phyloP scores from a whole-genome alignment of 2,113 vertebrate species.

The Arizona elegans region DNA sequence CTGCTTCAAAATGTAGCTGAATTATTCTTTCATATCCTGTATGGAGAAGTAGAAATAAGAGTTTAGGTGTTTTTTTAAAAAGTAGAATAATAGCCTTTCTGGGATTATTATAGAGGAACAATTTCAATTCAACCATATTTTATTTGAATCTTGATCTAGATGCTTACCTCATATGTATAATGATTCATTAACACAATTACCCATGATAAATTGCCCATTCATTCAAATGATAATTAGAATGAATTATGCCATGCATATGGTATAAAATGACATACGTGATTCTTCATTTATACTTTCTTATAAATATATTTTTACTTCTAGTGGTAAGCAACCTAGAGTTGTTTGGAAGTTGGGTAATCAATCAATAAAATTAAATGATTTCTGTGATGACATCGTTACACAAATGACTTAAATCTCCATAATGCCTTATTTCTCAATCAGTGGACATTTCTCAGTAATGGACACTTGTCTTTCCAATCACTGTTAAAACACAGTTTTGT shows the following conservation, averaged over 20 bases:
- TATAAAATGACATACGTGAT: not conserved
- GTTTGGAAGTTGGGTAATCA: not conserved
- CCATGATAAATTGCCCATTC: not conserved
- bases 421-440: not conserved
- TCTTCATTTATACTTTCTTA: not conserved
- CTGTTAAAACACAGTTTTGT: not conserved
- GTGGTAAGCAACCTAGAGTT: not conserved
- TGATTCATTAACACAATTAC: not conserved
- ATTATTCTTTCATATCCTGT: not conserved
- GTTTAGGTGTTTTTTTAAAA: not conserved
- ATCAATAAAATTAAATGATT: not conserved
- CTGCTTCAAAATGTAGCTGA: not conserved
- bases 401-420: not conserved
- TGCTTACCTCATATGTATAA: not conserved
- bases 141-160: not conserved
- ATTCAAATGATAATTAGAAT: not conserved
- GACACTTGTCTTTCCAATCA: not conserved
- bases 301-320: not conserved
- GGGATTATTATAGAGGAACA: not conserved
- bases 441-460: not conserved
- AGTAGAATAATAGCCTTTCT: not conserved
- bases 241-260: not conserved
- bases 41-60: not conserved
- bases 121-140: not conserved
- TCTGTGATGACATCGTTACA: not conserved